Percentiles rank a stretch among this genome's conserved stretches.
Conservation (phyloP, 2,888 invertebrate species). For the Coelogynopora nodosa region DNA sequence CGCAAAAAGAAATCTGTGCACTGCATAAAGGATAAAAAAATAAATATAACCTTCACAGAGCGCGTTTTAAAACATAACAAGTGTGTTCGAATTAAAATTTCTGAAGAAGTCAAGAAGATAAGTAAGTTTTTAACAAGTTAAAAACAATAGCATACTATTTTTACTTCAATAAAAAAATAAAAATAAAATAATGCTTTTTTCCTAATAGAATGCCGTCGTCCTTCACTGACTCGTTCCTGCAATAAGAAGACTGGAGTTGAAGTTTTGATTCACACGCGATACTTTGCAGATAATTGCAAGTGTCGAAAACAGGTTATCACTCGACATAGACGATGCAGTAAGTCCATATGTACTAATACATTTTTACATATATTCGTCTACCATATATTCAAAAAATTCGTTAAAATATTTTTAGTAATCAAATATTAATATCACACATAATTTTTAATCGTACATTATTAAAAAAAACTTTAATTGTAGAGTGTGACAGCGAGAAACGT, state of each 20-base stretch:
- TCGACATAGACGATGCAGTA: conserved; percentile 26
- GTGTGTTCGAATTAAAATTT: conserved; percentile 23
- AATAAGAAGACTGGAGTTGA: conserved; percentile 37
- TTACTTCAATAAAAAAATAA: background rate
- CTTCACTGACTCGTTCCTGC: background rate
- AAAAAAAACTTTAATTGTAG: background rate
- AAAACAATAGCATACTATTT: background rate
- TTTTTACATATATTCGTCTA: too few relatives aligned
- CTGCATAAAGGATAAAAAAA: background rate
- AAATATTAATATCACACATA: background rate
- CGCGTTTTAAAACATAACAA: conserved; percentile 32
- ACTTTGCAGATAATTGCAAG: background rate
- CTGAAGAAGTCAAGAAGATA: conserved; percentile 5
- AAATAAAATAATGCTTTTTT: background rate
- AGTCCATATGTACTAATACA: background rate
- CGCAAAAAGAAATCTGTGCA: background rate
- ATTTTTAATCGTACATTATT: background rate
- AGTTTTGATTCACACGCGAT: background rate
- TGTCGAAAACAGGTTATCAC: background rate
- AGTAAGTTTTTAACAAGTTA: conserved; percentile 29
- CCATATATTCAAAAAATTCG: too few relatives aligned
- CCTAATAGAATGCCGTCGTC: background rate
- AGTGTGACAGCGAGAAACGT: conserved; percentile 25
- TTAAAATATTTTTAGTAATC: too few relatives aligned
- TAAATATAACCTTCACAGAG: background rate